Base-by-base conservation (phyloP, 1,140 invertebrate species). In the Tigriopus japonicus region DNA sequence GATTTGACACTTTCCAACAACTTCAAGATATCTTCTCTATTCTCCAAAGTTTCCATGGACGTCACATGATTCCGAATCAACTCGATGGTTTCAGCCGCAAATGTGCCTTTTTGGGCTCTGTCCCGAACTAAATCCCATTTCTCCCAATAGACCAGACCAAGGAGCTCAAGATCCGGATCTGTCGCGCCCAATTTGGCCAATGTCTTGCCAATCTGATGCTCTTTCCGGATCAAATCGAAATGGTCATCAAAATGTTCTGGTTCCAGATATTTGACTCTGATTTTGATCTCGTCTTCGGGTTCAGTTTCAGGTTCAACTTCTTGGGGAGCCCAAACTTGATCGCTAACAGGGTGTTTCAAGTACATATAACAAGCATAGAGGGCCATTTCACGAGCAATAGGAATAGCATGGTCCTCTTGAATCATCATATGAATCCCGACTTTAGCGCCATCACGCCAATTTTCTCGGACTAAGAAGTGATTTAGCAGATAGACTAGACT, bases 231-330 rank as follows among this genome's bases (percentile, higher is more conserved):
- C 3, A 89, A 70, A 72, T 91, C 86, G 74, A 91, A 89, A 72
- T 93, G 87, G 69, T 86, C 81, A 73, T 94, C 89, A 72, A 82
- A 83, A 69, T 75, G 84, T 2, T 80, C 78, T 69, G 92, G 91
- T 67, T 83, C 78, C 40, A 95, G 63, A 70, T 79, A 93, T 51
- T 74, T 74, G 0, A 93, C 81, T 60, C 87, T 76, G 1, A 90
- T 73, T 75, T 84, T 86, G 15, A 82, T 73, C 70, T 76, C 63
- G 45, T 73, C 67, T 55, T 68, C 71, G 43, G 67, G 69, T 61
- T 72, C 69, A 41, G 73, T 65, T 13, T 54, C 23, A 12, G 63
- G 64, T 24, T 68, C 61, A 63, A 68, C 64, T 42, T 52, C 52
- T 53, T 28, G 35, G 17, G 55, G 42, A 41, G 65, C 68, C 79